Evolutionary conservation across 2,113 vertebrate genomes (phyloP).

Genomic region (Pelecanoides urinatrix): DNA sequence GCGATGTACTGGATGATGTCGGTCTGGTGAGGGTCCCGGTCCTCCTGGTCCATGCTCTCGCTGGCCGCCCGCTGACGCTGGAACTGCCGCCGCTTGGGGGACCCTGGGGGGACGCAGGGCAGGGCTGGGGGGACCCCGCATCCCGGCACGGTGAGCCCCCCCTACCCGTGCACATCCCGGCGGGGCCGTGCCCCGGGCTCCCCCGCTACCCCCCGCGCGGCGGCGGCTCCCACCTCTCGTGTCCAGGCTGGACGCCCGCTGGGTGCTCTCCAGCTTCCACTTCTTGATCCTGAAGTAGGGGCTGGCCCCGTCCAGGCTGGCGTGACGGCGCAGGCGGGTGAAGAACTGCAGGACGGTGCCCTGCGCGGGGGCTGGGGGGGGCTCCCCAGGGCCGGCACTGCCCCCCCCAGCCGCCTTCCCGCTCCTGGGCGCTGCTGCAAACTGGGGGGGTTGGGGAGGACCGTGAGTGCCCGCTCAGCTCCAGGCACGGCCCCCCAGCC

Average conservation of each 20-base stretch:
- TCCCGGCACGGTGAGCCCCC: background rate
- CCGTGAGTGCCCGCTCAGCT: background rate
- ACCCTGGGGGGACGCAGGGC: conserved; percentile 66
- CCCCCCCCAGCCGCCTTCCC: conserved; percentile 37
- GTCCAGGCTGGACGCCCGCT: conserved; percentile 93
- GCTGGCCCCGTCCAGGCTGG: conserved; percentile 92
- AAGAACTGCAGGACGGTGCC: conserved; percentile 89
- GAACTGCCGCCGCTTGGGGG: conserved; percentile 92
- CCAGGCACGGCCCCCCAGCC: accelerated
- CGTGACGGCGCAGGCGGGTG: conserved; percentile 89
- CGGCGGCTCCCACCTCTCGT: conserved; percentile 81
- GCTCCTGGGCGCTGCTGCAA: conserved; percentile 66
- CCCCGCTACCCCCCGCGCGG: background rate
- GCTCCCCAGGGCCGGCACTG: background rate
- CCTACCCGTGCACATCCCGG: background rate
- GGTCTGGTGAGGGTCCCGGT: conserved; percentile 77
- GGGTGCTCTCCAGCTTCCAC: conserved; percentile 94
- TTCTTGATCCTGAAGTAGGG: conserved; percentile 97
- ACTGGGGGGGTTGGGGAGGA: conserved; percentile 17
- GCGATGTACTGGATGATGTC: conserved; percentile 96
- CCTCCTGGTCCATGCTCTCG: conserved; percentile 93
- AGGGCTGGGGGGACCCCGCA: background rate
- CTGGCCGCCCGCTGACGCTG: conserved; percentile 95
- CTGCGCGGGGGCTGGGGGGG: conserved; percentile 47
- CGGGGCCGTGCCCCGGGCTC: no score